Percentiles rank a stretch among this genome's conserved stretches.
phyloP scores from a whole-genome alignment of 2,888 invertebrate genomes.

The Epinotia demarniana region DNA sequence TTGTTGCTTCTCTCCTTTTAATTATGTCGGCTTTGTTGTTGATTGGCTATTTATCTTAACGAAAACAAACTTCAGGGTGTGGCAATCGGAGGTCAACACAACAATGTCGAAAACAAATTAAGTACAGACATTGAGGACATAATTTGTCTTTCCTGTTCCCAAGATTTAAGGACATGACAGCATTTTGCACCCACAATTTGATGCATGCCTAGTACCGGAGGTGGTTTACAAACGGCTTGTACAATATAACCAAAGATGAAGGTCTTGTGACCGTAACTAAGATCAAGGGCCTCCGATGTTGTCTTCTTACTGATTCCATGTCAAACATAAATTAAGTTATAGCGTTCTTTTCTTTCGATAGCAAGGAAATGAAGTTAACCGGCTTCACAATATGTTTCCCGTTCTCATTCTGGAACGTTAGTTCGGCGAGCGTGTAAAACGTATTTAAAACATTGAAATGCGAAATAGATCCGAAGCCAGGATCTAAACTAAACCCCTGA shows the following conservation, averaged over 20 bases:
- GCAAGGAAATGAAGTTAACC: neutral
- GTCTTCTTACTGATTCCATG: too few species aligned
- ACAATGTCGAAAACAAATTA: conserved; percentile 22
- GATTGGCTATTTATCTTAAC: conserved; percentile 34
- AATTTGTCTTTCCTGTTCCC: neutral
- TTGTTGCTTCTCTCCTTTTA: conserved; percentile 46
- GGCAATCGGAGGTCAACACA: conserved; percentile 16
- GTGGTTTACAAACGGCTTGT: too few species aligned
- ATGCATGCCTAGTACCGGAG: too few species aligned
- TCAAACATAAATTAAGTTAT: too few species aligned
- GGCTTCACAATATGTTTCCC: neutral
- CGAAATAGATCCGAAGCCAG: neutral
- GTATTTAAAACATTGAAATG: neutral
- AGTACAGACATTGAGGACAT: neutral
- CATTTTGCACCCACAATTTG: too few species aligned
- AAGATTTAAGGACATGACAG: neutral
- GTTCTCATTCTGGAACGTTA: neutral
- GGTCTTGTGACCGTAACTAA: too few species aligned
- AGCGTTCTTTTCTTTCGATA: neutral
- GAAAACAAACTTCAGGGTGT: conserved; percentile 27
- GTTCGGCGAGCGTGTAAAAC: neutral
- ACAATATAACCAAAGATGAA: too few species aligned
- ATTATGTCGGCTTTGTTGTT: conserved; percentile 43
- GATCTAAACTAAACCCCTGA: neutral
- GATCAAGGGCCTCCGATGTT: too few species aligned